These are phyloP conservation scores for Lepidurus apus DNA, from an alignment of 1,140 invertebrate genomes.

Conservation along the genomic window DNA sequence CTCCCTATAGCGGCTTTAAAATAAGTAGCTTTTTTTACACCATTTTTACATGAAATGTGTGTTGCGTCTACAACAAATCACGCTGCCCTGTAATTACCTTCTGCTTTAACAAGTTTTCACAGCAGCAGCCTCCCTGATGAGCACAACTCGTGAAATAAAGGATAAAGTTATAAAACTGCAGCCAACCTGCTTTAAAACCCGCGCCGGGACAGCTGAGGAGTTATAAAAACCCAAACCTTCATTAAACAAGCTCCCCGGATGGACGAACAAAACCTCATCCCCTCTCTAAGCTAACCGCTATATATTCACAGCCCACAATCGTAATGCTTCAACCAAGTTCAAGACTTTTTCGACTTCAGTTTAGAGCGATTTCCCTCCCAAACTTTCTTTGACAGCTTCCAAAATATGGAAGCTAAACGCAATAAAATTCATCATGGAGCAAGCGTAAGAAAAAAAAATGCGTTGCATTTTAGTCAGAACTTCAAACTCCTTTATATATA, in stretches of 20 bases:
- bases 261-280: not conserved
- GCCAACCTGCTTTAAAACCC: not conserved
- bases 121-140: constrained; percentile 17
- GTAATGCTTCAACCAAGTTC: too few species aligned
- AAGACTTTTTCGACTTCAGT: too few species aligned
- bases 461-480: too few species aligned
- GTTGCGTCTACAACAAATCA: constrained; percentile 19
- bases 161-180: constrained; percentile 13
- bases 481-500: too few species aligned
- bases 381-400: too few species aligned
- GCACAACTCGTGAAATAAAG: constrained; percentile 2
- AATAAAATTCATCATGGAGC: too few species aligned
- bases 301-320: too few species aligned
- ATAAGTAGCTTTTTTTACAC: not conserved
- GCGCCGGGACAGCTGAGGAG: not conserved
- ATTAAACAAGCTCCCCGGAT: not conserved
- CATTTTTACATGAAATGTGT: not conserved
- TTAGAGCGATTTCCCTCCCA: too few species aligned
- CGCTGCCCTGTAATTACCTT: not conserved
- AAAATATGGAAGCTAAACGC: too few species aligned
- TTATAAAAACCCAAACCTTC: not conserved
- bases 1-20: not conserved
- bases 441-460: too few species aligned
- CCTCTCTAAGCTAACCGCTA: too few species aligned
- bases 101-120: constrained; percentile 5